Conservation (phyloP, 2,888 invertebrate species). For the Rhamnusium bicolor region DNA sequence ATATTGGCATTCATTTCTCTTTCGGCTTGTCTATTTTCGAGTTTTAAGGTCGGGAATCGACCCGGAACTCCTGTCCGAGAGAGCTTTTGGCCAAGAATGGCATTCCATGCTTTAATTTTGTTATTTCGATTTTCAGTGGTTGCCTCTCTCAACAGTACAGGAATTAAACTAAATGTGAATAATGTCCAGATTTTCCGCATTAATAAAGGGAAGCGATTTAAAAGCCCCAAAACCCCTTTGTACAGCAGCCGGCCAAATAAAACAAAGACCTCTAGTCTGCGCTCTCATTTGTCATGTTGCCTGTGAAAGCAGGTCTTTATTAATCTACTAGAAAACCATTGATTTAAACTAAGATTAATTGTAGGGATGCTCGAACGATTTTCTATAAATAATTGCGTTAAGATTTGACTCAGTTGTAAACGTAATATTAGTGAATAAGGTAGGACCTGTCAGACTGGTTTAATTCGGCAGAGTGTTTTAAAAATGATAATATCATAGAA, state of each 20-base stretch:
- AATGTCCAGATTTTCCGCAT: constrained; percentile 5
- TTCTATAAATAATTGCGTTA: constrained; percentile 21
- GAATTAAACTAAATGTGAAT: not conserved
- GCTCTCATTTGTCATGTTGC: constrained; percentile 31
- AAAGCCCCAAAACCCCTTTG: not conserved
- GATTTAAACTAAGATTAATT: constrained; percentile 38
- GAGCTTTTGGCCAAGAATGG: too few species aligned
- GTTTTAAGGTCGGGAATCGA: too few species aligned
- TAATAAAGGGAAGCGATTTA: not conserved
- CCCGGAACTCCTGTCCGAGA: too few species aligned
- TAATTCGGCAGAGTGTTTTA: too few species aligned
- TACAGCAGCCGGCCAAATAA: not conserved
- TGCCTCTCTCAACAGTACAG: not conserved
- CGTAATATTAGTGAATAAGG: constrained; percentile 14
- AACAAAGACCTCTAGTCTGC: constrained; percentile 15
- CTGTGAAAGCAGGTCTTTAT: constrained; percentile 27
- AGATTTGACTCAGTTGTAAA: constrained; percentile 13
- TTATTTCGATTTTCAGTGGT: not conserved
- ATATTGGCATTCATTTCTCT: too few species aligned
- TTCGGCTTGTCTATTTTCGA: too few species aligned
- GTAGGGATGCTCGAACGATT: constrained; percentile 9
- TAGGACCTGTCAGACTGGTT: not conserved
- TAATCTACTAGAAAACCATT: constrained; percentile 31
- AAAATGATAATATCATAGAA: too few species aligned
- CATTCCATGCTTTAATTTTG: not conserved